Conservation (phyloP, 2,797 vertebrate species). For the Lutjanus argentimaculatus region DNA sequence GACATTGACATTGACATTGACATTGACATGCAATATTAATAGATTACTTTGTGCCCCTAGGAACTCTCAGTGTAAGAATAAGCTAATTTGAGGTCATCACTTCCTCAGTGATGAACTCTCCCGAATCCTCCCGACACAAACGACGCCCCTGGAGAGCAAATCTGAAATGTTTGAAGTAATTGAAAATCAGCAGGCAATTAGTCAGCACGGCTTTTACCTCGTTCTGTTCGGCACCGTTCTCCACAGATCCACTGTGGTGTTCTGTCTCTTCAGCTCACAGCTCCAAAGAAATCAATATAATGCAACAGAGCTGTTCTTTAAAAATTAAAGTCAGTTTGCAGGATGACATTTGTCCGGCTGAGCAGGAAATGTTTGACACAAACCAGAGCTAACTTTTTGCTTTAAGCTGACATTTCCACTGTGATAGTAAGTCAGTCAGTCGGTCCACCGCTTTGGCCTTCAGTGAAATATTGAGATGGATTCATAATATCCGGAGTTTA, state of each 20-base stretch:
- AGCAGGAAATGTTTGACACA: neutral
- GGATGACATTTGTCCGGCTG: neutral
- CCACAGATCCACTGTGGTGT: slow-evolving; percentile 10
- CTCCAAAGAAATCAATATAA: slow-evolving; percentile 5
- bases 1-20: too few species aligned
- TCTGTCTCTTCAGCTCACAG: neutral
- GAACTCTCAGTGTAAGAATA: slow-evolving; percentile 55
- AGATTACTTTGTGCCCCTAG: slow-evolving; percentile 62
- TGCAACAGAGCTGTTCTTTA: neutral
- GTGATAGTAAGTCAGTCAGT: too few species aligned
- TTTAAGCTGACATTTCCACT: too few species aligned
- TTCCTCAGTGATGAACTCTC: slow-evolving; percentile 37
- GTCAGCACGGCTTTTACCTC: slow-evolving; percentile 28
- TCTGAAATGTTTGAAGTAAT: slow-evolving; percentile 59
- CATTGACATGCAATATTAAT: slow-evolving; percentile 84
- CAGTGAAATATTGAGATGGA: too few species aligned
- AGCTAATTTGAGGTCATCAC: slow-evolving; percentile 65
- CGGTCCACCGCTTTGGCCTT: too few species aligned
- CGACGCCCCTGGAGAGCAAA: slow-evolving; percentile 58
- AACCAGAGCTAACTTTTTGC: neutral
- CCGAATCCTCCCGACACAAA: slow-evolving; percentile 39
- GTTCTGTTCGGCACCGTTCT: slow-evolving; percentile 24
- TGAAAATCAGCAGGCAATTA: slow-evolving; percentile 60
- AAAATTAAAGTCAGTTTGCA: slow-evolving; percentile 2
- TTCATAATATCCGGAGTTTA: too few species aligned